Conservation (phyloP, 1,140 invertebrate species). For the Batillaria attramentaria region DNA sequence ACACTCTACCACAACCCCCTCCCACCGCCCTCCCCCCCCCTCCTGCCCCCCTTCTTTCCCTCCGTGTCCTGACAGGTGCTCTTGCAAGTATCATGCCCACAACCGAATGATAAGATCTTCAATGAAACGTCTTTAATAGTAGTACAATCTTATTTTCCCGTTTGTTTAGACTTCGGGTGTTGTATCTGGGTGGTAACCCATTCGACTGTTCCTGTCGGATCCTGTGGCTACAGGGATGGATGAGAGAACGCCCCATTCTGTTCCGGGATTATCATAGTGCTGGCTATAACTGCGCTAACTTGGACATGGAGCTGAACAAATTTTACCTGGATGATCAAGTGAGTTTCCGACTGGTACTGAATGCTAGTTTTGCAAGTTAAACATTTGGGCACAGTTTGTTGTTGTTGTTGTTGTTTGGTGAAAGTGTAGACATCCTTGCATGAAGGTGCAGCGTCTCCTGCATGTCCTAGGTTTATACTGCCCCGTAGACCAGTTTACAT, state of each 20-base stretch:
- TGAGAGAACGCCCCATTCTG: not conserved
- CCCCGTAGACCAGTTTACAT: too few relatives aligned
- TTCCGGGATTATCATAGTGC: not conserved
- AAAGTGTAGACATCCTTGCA: not conserved
- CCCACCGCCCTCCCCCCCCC: not conserved
- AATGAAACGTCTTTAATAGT: not conserved
- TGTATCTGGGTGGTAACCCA: constrained; percentile 19
- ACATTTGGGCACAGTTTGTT: too few relatives aligned
- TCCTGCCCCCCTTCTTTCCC: not conserved
- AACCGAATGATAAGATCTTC: not conserved
- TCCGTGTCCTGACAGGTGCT: not conserved
- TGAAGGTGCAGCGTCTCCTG: too few relatives aligned
- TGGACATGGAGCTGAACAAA: not conserved
- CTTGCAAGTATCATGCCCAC: not conserved
- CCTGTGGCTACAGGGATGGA: not conserved
- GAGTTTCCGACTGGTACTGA: not conserved
- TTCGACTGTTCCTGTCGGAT: not conserved
- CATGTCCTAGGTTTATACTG: too few relatives aligned
- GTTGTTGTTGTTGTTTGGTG: not conserved
- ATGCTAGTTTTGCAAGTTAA: too few relatives aligned
- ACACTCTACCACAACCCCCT: too few relatives aligned
- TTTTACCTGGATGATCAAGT: constrained; percentile 13
- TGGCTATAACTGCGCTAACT: constrained; percentile 3
- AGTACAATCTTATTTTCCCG: not conserved
- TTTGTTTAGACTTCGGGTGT: not conserved